Evolutionary conservation across 2,113 vertebrate species (phyloP).

Genomic region (Emydocephalus ijimae): DNA sequence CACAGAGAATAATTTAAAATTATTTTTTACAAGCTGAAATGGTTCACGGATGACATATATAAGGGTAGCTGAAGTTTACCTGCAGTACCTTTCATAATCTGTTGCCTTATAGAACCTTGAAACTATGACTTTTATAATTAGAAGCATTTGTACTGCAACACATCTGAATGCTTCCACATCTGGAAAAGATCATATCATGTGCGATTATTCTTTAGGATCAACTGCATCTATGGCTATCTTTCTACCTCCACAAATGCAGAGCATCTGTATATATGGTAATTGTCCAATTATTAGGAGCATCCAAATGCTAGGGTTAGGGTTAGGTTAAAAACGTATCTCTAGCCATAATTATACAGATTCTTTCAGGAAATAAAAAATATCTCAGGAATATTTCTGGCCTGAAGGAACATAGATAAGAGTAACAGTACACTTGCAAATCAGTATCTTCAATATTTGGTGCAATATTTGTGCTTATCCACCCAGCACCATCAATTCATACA

Average conservation of each 20-base stretch:
- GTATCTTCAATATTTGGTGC: not conserved
- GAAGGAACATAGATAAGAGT: not conserved
- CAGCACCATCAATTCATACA: not conserved
- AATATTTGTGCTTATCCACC: not conserved
- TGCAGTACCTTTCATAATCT: not conserved
- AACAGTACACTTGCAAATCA: not conserved
- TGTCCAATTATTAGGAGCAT: not conserved
- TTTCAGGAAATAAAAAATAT: not conserved
- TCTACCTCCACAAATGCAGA: not conserved
- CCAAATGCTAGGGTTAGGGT: not conserved
- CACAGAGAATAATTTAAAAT: not conserved
- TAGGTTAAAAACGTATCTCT: not conserved
- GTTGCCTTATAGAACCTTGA: not conserved
- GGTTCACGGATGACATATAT: not conserved
- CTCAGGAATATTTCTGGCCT: constrained; percentile 3
- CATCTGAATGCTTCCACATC: not conserved
- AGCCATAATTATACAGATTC: not conserved
- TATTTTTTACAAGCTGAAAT: not conserved
- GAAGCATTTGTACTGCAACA: not conserved
- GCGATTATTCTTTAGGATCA: not conserved
- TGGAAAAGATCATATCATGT: not conserved
- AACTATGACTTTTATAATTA: not conserved
- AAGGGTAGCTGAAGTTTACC: not conserved
- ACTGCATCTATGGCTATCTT: not conserved
- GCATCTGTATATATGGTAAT: not conserved